Evolutionary conservation across 2,797 vertebrate species (phyloP).

Genomic region (Nothura maculosa): DNA sequence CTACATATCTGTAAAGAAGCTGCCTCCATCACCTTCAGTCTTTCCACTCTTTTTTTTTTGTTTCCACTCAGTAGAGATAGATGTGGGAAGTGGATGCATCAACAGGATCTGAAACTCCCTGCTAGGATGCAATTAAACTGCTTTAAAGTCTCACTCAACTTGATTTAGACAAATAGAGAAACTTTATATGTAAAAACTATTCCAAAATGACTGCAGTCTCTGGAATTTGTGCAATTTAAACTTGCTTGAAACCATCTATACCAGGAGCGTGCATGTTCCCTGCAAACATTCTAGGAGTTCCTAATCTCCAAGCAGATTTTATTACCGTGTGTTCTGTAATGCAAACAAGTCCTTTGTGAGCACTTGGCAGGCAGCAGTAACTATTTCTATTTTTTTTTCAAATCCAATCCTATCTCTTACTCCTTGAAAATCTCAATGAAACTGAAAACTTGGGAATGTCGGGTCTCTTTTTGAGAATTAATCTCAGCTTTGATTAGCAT

Average conservation of each 20-base stretch:
- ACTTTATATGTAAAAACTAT: not conserved
- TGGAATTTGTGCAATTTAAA: not conserved
- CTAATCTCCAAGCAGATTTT: slow-evolving; percentile 22
- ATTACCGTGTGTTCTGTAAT: not conserved
- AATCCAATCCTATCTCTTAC: not conserved
- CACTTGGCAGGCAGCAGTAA: slow-evolving; percentile 1
- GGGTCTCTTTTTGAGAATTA: not conserved
- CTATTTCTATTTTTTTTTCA: not conserved
- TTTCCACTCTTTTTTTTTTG: not conserved
- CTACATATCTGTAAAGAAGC: not conserved
- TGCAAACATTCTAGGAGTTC: not conserved
- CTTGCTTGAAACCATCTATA: not conserved
- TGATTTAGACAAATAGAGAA: not conserved
- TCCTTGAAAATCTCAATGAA: not conserved
- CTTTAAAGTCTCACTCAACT: slow-evolving; percentile 2
- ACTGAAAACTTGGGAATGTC: not conserved
- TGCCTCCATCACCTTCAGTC: not conserved
- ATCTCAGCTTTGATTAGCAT: not conserved
- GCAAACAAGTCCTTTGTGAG: slow-evolving; percentile 5
- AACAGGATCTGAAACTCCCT: slow-evolving; percentile 24
- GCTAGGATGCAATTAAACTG: slow-evolving; percentile 39
- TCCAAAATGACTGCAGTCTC: not conserved
- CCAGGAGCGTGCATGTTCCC: not conserved
- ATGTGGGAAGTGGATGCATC: slow-evolving; percentile 5
- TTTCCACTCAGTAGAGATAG: slow-evolving; percentile 4